Evolutionary conservation across 1,140 invertebrate species (phyloP).

Genomic region (Ostrea edulis): DNA sequence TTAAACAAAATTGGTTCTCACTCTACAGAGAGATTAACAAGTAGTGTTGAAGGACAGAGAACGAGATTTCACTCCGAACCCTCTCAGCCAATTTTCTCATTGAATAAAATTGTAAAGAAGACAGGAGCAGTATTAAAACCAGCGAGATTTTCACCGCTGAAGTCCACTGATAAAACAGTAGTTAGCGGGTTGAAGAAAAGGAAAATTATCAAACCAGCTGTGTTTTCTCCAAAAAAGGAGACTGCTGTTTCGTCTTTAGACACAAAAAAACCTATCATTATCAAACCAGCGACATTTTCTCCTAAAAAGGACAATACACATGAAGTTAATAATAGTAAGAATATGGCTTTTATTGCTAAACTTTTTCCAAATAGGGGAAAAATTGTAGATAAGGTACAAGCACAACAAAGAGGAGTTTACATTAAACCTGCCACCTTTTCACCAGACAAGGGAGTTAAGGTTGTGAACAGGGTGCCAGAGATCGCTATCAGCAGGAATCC

Average conservation of each 20-base stretch:
- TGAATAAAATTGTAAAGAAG: neutral
- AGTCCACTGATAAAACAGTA: neutral
- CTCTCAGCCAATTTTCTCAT: neutral
- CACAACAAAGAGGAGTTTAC: neutral
- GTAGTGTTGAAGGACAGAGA: conserved; percentile 2
- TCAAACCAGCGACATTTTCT: conserved; percentile 11
- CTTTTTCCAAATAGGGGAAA: too few species aligned
- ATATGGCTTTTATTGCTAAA: too few species aligned
- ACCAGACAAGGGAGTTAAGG: neutral
- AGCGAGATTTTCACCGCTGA: neutral
- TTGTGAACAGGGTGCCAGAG: neutral
- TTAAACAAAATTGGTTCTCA: neutral
- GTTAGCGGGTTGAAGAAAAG: neutral
- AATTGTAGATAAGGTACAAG: neutral
- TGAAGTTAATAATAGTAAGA: neutral
- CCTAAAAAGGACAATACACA: neutral
- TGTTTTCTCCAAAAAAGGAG: neutral
- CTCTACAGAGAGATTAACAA: neutral
- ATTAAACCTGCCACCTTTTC: neutral
- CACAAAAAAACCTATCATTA: neutral
- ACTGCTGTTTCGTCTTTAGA: neutral
- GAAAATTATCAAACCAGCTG: neutral
- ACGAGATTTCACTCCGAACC: conserved; percentile 13
- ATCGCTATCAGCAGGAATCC: neutral
- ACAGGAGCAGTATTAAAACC: neutral